Evolutionary conservation across 2,797 vertebrate species (phyloP).

Genomic region (Tragelaphus eurycerus): DNA sequence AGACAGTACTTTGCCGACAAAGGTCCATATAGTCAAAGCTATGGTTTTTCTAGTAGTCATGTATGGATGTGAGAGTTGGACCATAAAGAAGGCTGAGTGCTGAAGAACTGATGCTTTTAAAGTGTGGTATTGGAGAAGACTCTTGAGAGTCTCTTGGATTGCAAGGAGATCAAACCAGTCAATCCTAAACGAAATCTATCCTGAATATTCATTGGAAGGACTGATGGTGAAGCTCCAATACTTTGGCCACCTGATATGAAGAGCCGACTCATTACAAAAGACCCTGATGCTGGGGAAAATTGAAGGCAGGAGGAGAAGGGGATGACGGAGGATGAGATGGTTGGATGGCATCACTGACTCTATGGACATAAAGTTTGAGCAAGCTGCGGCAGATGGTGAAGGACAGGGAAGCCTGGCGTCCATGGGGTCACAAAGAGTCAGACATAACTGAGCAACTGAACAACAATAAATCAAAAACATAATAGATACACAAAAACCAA

Average conservation of each 20-base stretch:
- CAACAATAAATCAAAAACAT: not conserved
- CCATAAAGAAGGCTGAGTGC: not conserved
- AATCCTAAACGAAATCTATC: not conserved
- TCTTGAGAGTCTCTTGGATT: not conserved
- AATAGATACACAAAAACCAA: not conserved
- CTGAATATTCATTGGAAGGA: not conserved
- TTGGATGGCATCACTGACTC: not conserved
- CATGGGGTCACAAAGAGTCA: not conserved
- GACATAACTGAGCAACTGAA: not conserved
- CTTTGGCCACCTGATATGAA: not conserved
- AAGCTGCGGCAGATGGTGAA: not conserved
- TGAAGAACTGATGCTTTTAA: not conserved
- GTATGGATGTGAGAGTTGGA: not conserved
- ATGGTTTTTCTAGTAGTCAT: not conserved
- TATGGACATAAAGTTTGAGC: not conserved
- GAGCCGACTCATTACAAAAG: not conserved
- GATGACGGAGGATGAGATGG: not conserved
- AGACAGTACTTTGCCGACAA: not conserved
- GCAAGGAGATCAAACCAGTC: not conserved
- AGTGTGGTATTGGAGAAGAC: not conserved
- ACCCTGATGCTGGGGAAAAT: not conserved
- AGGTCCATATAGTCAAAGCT: not conserved
- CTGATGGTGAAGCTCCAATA: not conserved
- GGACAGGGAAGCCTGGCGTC: not conserved
- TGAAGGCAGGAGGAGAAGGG: not conserved